These are phyloP conservation scores for Xestia c-nigrum DNA, from an alignment of 2,888 invertebrate genomes.

Conservation along the genomic window DNA sequence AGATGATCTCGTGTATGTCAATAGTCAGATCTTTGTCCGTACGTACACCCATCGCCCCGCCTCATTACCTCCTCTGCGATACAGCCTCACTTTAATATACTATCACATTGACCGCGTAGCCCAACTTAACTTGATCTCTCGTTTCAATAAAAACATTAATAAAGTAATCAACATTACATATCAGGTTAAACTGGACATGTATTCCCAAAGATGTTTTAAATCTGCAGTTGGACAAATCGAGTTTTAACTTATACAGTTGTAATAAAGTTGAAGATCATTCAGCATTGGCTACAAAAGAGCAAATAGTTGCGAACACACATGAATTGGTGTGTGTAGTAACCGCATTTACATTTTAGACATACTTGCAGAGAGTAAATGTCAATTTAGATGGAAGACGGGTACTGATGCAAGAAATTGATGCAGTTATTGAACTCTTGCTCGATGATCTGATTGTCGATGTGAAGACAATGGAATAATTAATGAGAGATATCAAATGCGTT, in stretches of 20 bases:
- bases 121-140: slow-evolving; percentile 81
- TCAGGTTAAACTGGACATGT: slow-evolving; percentile 82
- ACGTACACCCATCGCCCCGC: slow-evolving; percentile 88
- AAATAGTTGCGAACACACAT: slow-evolving; percentile 70
- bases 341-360: slow-evolving; percentile 89
- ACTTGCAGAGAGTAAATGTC: slow-evolving; percentile 88
- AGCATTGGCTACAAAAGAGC: slow-evolving; percentile 52
- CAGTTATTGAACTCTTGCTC: slow-evolving; percentile 86
- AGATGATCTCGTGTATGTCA: slow-evolving; percentile 79
- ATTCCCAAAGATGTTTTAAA: slow-evolving; percentile 71
- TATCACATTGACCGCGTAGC: slow-evolving; percentile 76
- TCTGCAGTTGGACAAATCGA: slow-evolving; percentile 64
- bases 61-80: slow-evolving; percentile 87
- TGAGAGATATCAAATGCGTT: slow-evolving; percentile 67
- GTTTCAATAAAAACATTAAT: slow-evolving; percentile 87
- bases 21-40: slow-evolving; percentile 85
- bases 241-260: slow-evolving; percentile 67
- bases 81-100: slow-evolving; percentile 81
- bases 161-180: slow-evolving; percentile 85
- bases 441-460: slow-evolving; percentile 84
- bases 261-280: slow-evolving; percentile 73
- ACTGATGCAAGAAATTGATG: slow-evolving; percentile 86
- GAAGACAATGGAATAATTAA: slow-evolving; percentile 77
- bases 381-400: slow-evolving; percentile 88
- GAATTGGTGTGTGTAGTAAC: slow-evolving; percentile 86